Evolutionary conservation across 2,888 invertebrate species (phyloP).

Genomic region (Esperia sulphurella): DNA sequence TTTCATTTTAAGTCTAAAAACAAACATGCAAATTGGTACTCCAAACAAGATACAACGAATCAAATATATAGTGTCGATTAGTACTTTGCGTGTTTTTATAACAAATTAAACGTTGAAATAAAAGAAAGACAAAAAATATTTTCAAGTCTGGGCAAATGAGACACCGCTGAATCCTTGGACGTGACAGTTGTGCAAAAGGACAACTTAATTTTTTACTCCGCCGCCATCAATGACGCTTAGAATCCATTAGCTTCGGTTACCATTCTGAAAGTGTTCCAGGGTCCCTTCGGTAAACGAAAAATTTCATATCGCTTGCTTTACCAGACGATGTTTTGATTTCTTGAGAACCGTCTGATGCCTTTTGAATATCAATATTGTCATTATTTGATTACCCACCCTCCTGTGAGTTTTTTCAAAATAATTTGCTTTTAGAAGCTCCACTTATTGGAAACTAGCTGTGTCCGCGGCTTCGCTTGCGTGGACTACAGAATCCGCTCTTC

Average conservation of each 20-base stretch:
- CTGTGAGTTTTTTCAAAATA: no score
- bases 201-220: constrained; percentile 27
- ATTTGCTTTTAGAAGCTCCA: no score
- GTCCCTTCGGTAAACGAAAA: constrained; percentile 2
- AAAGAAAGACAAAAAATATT: constrained; percentile 15
- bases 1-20: no score
- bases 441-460: no score
- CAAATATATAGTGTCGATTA: no score
- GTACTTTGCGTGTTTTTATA: constrained; percentile 14
- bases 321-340: constrained; percentile 2
- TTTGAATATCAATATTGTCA: neutral
- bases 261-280: constrained; percentile 1
- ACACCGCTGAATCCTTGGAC: constrained; percentile 22
- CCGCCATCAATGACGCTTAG: neutral
- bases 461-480: no score
- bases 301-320: constrained; percentile 1
- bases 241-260: constrained; percentile 6
- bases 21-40: no score
- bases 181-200: constrained; percentile 38
- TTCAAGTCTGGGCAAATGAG: constrained; percentile 13
- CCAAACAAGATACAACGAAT: no score
- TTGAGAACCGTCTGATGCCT: neutral
- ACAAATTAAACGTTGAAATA: constrained; percentile 22
- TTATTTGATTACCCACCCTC: neutral
- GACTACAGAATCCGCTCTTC: no score